A percentile compares a stretch with the other conserved stretches of the same genome.
These are phyloP conservation scores for Echinops telfairi DNA, from an alignment of 2,113 vertebrate genomes.

Conservation along the genomic window DNA sequence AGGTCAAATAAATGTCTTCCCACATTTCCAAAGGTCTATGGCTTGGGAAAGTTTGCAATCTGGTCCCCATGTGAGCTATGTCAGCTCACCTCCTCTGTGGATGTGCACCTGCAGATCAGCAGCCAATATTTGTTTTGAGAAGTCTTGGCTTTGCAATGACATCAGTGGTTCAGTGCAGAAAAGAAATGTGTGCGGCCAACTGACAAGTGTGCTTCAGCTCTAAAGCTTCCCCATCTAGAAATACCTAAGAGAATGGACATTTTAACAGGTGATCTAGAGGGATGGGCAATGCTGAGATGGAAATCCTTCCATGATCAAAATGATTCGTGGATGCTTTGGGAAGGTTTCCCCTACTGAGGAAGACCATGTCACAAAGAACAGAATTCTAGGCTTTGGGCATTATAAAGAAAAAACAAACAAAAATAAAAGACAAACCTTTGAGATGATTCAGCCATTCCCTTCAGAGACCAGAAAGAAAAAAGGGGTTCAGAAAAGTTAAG, in stretches of 20 bases:
- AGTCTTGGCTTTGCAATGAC: slow-evolving; percentile 7
- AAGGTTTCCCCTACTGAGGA: background rate
- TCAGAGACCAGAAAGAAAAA: background rate
- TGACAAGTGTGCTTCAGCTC: background rate
- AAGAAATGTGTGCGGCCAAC: background rate
- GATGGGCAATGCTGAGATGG: slow-evolving; percentile 6
- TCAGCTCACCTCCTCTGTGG: slow-evolving; percentile 26
- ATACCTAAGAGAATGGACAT: background rate
- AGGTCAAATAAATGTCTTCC: slow-evolving; percentile 48
- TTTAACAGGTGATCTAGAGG: background rate
- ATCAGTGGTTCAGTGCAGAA: background rate
- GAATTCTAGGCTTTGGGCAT: background rate
- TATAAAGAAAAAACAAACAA: background rate
- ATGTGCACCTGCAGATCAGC: background rate
- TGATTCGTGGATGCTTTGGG: slow-evolving; percentile 25
- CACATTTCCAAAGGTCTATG: slow-evolving; percentile 55
- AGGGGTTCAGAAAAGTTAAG: slow-evolving; percentile 1
- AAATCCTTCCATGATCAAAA: background rate
- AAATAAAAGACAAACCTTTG: background rate
- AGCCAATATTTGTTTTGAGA: slow-evolving; percentile 45
- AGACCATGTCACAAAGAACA: background rate
- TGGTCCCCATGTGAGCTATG: background rate
- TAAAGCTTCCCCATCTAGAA: background rate
- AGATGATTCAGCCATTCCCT: background rate
- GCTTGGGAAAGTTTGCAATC: slow-evolving; percentile 56